phyloP scores from a whole-genome alignment of 92 coral and sea anemone species.

The Porites lobata region DNA sequence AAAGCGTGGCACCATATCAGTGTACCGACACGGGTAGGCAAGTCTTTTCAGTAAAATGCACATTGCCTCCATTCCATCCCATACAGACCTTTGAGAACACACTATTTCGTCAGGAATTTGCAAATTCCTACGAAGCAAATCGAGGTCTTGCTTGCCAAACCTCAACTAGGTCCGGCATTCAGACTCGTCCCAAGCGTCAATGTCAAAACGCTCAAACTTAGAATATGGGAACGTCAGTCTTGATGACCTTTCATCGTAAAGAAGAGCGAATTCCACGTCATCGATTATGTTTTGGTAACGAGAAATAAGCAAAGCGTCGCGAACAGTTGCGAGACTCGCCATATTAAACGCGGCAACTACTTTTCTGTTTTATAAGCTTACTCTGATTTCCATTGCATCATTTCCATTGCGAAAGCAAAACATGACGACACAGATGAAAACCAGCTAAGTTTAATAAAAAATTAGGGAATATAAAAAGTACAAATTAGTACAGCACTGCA shows the following conservation, averaged over 20 bases:
- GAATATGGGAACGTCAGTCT: background rate
- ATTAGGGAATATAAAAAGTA: background rate
- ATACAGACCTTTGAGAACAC: constrained; percentile 30
- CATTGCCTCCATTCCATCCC: constrained; percentile 33
- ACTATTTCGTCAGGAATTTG: constrained; percentile 47
- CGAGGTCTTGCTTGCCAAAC: constrained; percentile 34
- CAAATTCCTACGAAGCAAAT: constrained; percentile 6
- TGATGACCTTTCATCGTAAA: constrained; percentile 6
- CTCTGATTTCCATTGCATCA: background rate
- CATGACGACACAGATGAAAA: background rate
- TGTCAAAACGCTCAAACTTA: too few relatives aligned
- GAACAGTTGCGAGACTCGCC: constrained; percentile 45
- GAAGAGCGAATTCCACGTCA: constrained; percentile 35
- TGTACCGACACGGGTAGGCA: constrained; percentile 46
- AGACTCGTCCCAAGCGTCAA: too few relatives aligned
- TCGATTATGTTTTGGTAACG: constrained; percentile 22
- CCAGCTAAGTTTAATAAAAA: constrained; percentile 8
- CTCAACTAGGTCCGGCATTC: too few relatives aligned
- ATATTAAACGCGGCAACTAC: background rate
- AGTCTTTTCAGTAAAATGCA: constrained; percentile 37
- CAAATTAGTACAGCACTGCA: constrained; percentile 6
- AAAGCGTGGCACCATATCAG: constrained; percentile 49
- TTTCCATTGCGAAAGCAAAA: constrained; percentile 9
- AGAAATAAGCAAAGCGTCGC: constrained; percentile 37
- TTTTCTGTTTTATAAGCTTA: background rate